Percentiles rank a stretch among this genome's conserved stretches.
Conservation (phyloP, 2,113 vertebrate species). For the Leucopsar rothschildi region DNA sequence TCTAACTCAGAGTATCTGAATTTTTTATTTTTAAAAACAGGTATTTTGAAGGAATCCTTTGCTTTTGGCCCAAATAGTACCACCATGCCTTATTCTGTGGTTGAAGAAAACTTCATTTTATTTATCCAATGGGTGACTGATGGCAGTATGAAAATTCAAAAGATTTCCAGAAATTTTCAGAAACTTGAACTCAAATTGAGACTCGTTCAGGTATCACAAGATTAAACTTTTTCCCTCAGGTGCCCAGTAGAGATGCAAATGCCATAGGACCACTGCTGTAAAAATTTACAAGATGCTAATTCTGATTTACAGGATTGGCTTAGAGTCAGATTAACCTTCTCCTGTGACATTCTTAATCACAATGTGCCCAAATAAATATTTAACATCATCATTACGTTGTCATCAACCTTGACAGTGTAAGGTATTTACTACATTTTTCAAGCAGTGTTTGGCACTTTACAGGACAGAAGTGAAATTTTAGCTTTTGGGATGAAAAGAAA, state of each 20-base stretch:
- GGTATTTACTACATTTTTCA: neutral
- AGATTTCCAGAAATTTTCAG: neutral
- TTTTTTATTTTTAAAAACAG: neutral
- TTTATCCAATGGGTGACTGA: neutral
- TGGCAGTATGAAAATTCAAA: neutral
- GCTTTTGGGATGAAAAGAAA: neutral
- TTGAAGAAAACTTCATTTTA: neutral
- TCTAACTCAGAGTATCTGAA: neutral
- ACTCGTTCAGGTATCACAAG: neutral
- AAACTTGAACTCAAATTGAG: neutral
- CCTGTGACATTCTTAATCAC: neutral
- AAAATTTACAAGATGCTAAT: neutral
- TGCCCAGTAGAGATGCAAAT: neutral
- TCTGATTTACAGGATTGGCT: neutral
- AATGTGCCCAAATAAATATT: neutral
- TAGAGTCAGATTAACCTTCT: neutral
- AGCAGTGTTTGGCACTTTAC: neutral
- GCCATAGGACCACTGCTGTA: neutral
- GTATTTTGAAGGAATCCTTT: neutral
- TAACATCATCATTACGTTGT: neutral
- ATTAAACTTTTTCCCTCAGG: neutral
- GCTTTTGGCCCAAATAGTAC: neutral
- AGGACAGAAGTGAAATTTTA: neutral
- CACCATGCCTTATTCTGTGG: neutral
- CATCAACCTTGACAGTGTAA: neutral